Base-by-base conservation (phyloP, 2,888 invertebrate species). In the Drosophila emarginata region DNA sequence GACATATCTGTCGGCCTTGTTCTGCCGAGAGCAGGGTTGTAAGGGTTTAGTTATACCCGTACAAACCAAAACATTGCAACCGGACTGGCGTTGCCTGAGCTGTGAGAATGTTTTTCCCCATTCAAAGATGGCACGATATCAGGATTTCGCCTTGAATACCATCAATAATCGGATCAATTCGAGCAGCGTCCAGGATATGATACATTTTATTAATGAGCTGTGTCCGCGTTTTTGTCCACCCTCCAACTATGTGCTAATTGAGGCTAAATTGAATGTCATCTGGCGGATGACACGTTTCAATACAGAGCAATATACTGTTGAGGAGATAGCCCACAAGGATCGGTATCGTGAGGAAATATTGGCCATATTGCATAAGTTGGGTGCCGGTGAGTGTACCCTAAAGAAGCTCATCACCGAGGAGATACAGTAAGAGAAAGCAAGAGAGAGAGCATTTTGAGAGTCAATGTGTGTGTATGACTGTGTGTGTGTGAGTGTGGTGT, bases 31-130 rank as follows among this genome's bases (percentile, higher is more conserved):
- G 93, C 81, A 87, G 65, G 84, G 80, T 54, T 92, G 92, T 82
- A 84, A 83, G 45, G 91, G 92, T 15, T 77, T 89, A 62, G 89
- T 91, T 15, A 83, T 94, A 67, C 94, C 95, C 9, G 92, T 93
- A 0, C 93, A 95, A 88, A 94, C 95, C 4, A 91, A 94, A 63
- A 93, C 94, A 37, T 91, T 93, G 76, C 90, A 92, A 5, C 93
- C 95, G 0, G 90, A 92, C 4, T 96, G 95, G 95, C 93, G 93
- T 70, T 96, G 96, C 88, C 92, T 94, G 67, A 93, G 92, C 82
- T 96, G 96, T 87, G 92, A 83, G 39, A 84, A 77, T 36, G 82
- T 90, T 6, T 89, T 90, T 56, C 87, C 89, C 5, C 90, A 90
- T 36, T 69, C 88, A 6, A 90, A 91, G 76, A 91, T 91, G 89